Conservation (phyloP, 2,888 invertebrate species). For the Zeuzera pyrina region DNA sequence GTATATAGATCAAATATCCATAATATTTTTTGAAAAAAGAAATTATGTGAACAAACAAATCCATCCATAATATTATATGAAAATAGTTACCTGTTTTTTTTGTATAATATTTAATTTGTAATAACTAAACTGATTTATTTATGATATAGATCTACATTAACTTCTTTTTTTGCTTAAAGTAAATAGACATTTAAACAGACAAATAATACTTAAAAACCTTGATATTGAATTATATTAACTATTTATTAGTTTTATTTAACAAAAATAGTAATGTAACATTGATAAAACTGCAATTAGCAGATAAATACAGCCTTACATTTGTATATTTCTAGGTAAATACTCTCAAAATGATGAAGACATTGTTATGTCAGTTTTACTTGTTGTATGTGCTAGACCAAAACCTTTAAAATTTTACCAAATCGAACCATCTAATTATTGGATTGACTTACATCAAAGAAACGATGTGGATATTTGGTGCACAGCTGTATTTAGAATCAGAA, state of each 20-base stretch:
- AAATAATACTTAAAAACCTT: too few species aligned
- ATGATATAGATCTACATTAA: too few species aligned
- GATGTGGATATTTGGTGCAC: slow-evolving; percentile 55
- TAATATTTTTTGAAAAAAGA: neutral
- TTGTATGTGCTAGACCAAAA: slow-evolving; percentile 54
- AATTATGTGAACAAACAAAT: too few species aligned
- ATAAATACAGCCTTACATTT: too few species aligned
- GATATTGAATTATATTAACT: too few species aligned
- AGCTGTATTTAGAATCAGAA: slow-evolving; percentile 55
- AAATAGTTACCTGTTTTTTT: neutral
- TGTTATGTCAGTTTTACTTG: slow-evolving; percentile 47
- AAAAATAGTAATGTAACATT: too few species aligned
- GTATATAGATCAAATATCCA: slow-evolving; percentile 12
- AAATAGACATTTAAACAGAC: too few species aligned
- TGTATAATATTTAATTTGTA: neutral
- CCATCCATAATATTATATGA: too few species aligned
- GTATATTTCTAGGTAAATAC: slow-evolving; percentile 56
- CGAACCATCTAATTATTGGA: slow-evolving; percentile 46
- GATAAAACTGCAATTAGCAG: too few species aligned
- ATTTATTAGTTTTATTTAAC: too few species aligned
- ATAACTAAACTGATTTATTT: too few species aligned
- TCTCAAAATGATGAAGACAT: slow-evolving; percentile 55
- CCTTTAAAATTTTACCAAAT: slow-evolving; percentile 45
- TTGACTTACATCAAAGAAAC: slow-evolving; percentile 46
- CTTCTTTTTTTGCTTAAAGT: neutral